Conservation (phyloP, 2,888 invertebrate species). For the Rhagonycha fulva region DNA sequence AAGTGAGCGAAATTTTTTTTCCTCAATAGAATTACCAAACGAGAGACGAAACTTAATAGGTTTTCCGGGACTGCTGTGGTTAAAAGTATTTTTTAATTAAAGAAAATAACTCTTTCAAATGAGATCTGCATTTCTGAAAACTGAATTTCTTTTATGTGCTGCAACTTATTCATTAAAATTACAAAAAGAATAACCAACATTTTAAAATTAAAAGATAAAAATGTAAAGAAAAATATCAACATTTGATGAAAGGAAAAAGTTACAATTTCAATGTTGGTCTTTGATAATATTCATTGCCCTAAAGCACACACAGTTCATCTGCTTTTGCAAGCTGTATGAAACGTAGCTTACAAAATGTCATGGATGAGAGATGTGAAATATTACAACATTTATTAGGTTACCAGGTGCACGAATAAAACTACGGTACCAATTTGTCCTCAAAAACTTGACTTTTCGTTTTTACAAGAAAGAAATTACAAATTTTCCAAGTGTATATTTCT, state of each 20-base stretch:
- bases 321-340: not conserved
- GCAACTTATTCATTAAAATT: not conserved
- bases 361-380: not conserved
- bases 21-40: not conserved
- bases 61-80: not conserved
- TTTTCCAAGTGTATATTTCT: not conserved
- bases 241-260: constrained; percentile 12
- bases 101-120: not conserved
- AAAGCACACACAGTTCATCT: constrained; percentile 9
- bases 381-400: not conserved
- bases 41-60: not conserved
- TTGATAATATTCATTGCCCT: constrained; percentile 1
- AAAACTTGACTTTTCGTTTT: too few relatives aligned
- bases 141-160: not conserved
- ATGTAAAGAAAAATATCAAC: not conserved
- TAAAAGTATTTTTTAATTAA: not conserved
- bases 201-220: not conserved
- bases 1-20: not conserved
- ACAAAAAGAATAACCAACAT: not conserved
- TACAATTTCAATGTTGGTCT: constrained; percentile 14
- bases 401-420: not conserved
- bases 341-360: not conserved
- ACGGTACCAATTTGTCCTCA: not conserved
- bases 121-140: not conserved
- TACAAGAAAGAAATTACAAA: too few relatives aligned